Percentiles rank a stretch among this genome's conserved stretches.
Evolutionary conservation across 2,113 vertebrate genomes (phyloP).

Genomic region (Phainopepla nitens): DNA sequence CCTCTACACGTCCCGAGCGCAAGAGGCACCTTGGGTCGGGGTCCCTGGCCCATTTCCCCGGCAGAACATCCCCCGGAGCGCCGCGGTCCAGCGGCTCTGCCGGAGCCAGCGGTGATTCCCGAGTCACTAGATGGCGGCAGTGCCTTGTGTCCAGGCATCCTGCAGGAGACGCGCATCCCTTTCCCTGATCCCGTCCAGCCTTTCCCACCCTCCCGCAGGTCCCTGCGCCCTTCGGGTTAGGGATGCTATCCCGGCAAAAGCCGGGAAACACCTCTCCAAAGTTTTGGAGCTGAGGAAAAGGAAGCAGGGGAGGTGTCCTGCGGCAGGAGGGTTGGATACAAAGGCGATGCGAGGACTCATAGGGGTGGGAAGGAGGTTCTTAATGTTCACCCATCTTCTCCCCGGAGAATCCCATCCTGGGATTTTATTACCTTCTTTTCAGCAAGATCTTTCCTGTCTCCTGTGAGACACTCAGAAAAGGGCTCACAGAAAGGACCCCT

Average conservation of each 20-base stretch:
- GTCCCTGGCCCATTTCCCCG: fast-evolving
- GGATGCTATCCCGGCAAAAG: neutral
- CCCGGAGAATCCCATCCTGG: neutral
- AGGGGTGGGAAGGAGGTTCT: neutral
- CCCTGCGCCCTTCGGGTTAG: neutral
- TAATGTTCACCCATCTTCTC: neutral
- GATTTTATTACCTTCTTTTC: neutral
- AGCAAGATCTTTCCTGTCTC: neutral
- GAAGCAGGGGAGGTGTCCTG: neutral
- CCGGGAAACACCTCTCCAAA: neutral
- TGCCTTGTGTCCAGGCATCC: neutral
- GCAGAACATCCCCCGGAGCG: neutral
- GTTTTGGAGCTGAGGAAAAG: neutral
- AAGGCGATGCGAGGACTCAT: neutral
- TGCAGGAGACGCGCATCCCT: neutral
- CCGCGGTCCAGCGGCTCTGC: neutral
- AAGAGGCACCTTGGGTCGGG: fast-evolving
- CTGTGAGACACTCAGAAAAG: neutral
- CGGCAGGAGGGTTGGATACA: fast-evolving
- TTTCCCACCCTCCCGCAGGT: neutral
- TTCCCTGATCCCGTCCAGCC: neutral
- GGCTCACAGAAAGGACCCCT: neutral
- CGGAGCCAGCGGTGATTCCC: neutral
- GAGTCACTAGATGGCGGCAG: constrained; percentile 32
- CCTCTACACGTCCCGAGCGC: fast-evolving